Base-by-base conservation (phyloP, 2,797 vertebrate species). In the Gadopsis marmoratus region DNA sequence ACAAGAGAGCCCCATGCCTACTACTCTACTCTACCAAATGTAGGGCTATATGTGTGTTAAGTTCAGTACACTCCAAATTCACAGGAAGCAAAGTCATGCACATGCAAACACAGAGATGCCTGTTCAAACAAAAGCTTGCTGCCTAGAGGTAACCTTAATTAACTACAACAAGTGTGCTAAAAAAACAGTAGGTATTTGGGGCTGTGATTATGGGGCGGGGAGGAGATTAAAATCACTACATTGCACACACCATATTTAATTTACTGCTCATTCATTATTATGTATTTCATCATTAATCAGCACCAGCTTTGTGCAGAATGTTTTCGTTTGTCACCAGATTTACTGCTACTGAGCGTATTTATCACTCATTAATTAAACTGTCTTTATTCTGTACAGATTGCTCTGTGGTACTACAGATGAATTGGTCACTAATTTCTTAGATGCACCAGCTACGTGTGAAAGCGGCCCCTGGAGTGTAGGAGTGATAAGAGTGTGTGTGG, bases 401-500 rank as follows among this genome's bases (percentile, higher is more conserved):
- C 45, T 78, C n/a, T 10, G 5, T 4, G 47, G 73, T 77, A 71
- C 54, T 73, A 65, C 64, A 76, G 59, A 55, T 86, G 48, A 79
- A 79, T 63, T 29, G 63, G 60, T 79, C 82, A 83, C 23, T 53
- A 7, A 16, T 72, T 63, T 84, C 48, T 19, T 14, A 39, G 29
- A 76, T 31, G 39, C 58, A 63, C 14, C 48, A 59, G 68, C 61
- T 50, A 41, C 4, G 47, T 82, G 76, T 73, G 75, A 79, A 59
- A 7, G 14, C 72, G 61, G 55, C 39, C 54, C 39, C 75, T 59
- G 62, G 53, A 9, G 79, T 71, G 79, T 82, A 19, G 84, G 82
- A 53, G 73, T 80, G 73, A 82, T 64, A 47, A 51, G 61, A 74
- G 64, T 67, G 83, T 70, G 81, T 81, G 87, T 86, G 82, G 79